phyloP scores from a whole-genome alignment of 2,888 invertebrate genomes.

The Tinea trinotella region DNA sequence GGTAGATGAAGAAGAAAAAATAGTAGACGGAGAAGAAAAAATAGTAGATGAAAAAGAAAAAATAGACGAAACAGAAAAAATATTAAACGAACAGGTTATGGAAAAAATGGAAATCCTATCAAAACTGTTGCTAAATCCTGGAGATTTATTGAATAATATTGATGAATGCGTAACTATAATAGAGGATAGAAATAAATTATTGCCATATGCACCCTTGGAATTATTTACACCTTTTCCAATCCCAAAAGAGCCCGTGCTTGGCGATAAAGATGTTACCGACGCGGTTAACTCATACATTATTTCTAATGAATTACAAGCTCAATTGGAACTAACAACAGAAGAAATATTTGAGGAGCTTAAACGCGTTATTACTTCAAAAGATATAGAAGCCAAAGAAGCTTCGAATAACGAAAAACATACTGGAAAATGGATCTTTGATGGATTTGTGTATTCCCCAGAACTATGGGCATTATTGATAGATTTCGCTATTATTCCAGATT shows the following conservation, averaged over 20 bases:
- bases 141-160: slow-evolving; percentile 44
- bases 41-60: neutral
- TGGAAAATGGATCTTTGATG: slow-evolving; percentile 75
- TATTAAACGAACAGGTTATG: no score
- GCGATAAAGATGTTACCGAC: slow-evolving; percentile 56
- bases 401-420: slow-evolving; percentile 36
- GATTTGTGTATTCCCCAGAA: slow-evolving; percentile 62
- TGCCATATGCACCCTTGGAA: slow-evolving; percentile 48
- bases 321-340: slow-evolving; percentile 48
- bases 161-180: slow-evolving; percentile 34
- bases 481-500: slow-evolving; percentile 63
- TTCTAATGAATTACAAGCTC: slow-evolving; percentile 50
- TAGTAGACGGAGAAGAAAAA: neutral
- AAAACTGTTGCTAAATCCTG: neutral
- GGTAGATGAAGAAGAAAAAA: slow-evolving; percentile 20
- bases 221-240: slow-evolving; percentile 32
- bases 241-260: slow-evolving; percentile 51
- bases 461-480: slow-evolving; percentile 57
- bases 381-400: slow-evolving; percentile 36
- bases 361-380: slow-evolving; percentile 43
- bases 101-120: no score
- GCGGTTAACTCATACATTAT: slow-evolving; percentile 46
- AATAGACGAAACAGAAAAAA: no score
- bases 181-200: slow-evolving; percentile 30
- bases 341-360: slow-evolving; percentile 55